Percentiles rank a stretch among this genome's conserved stretches.
Evolutionary conservation across 2,113 vertebrate genomes (phyloP).

Genomic region (Apodemus sylvaticus): DNA sequence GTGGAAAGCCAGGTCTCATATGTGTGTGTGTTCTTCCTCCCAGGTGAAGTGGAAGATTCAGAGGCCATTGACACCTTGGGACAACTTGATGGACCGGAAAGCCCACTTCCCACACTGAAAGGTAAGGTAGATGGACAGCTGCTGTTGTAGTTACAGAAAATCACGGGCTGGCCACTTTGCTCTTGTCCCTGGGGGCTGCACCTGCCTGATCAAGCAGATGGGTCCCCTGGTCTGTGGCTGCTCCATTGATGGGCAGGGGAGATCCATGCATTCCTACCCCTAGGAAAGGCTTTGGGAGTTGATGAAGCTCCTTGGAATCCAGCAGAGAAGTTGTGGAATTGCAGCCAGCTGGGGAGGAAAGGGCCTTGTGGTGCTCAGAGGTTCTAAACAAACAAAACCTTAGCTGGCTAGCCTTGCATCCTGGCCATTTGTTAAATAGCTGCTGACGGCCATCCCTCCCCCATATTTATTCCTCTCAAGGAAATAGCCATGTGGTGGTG

Average conservation of each 20-base stretch:
- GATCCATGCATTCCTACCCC: not conserved
- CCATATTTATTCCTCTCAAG: not conserved
- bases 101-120: conserved; percentile 89
- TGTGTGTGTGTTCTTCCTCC: conserved; percentile 52
- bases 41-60: conserved; percentile 86
- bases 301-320: not conserved
- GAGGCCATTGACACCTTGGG: conserved; percentile 86
- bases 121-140: conserved; percentile 80
- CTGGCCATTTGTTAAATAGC: too few relatives aligned
- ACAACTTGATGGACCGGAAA: conserved; percentile 86
- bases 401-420: not conserved
- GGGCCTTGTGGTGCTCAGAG: rapidly evolving
- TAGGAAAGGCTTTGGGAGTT: not conserved
- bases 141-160: not conserved
- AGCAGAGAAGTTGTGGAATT: not conserved
- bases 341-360: not conserved
- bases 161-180: rapidly evolving
- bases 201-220: not conserved
- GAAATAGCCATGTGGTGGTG: too few relatives aligned
- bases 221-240: not conserved
- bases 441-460: not conserved
- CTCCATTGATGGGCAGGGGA: not conserved
- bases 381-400: not conserved
- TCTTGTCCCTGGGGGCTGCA: not conserved
- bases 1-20: not conserved